Conservation (phyloP, 2,888 invertebrate species). For the Dryococelus australis region DNA sequence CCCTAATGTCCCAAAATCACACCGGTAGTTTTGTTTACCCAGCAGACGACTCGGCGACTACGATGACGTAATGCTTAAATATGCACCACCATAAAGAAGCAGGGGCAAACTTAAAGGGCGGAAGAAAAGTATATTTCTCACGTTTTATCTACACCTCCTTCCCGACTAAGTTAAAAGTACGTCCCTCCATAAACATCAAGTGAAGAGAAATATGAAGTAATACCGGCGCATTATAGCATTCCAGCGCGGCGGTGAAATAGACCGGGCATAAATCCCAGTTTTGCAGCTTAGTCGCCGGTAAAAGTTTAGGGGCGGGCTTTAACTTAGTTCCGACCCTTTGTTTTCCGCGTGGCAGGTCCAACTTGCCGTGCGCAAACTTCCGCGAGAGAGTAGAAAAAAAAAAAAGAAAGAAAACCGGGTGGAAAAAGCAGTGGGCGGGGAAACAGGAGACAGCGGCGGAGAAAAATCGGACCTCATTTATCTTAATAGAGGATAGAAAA, state of each 20-base stretch:
- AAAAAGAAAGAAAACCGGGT: background rate
- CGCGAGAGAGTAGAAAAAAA: too few relatives aligned
- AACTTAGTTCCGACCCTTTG: conserved; percentile 16
- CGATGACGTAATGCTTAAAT: too few relatives aligned
- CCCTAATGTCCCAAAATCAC: too few relatives aligned
- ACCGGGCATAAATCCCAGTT: conserved; percentile 11
- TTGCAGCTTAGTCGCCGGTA: conserved; percentile 10
- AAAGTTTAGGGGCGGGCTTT: conserved; percentile 13
- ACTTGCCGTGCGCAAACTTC: background rate
- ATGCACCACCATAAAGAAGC: background rate
- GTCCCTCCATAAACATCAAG: background rate
- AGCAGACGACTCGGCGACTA: too few relatives aligned
- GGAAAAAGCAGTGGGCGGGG: background rate
- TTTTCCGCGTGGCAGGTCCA: background rate
- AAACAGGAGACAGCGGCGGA: background rate
- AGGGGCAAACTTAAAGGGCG: background rate
- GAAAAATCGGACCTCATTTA: background rate
- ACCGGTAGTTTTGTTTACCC: too few relatives aligned
- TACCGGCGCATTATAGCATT: background rate
- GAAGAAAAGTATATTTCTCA: background rate
- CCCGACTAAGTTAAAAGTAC: background rate
- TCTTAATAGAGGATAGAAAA: background rate
- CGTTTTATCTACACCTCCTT: background rate
- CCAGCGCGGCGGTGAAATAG: background rate
- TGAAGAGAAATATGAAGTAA: conserved; percentile 2